Evolutionary conservation across 1,140 invertebrate genomes (phyloP), one percentile per base, ranked within the genome.

Genomic region (Phenacoccus solenopsis): DNA sequence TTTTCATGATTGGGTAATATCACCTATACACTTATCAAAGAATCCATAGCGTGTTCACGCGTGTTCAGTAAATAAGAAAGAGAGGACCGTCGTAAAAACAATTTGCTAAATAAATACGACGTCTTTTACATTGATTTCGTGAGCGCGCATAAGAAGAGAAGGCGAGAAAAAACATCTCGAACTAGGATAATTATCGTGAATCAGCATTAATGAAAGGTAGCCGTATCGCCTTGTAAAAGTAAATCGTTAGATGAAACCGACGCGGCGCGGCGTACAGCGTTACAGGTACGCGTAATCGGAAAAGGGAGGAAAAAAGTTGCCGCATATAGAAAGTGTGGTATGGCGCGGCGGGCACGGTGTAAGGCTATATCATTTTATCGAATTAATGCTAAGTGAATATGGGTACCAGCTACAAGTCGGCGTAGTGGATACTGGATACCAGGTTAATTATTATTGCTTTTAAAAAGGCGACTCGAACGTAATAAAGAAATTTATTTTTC

Each of bases 191-290:
- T 64, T 64, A 64, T 27, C 59, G 59, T 64, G 59, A 64, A 27
- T 64, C 59, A 64, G 59, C 59, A 27, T 64, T 64, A 64, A 64
- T 64, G 59, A 64, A 64, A 25, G 25, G 59, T 25, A 64, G 25
- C 21, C 10, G 25, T 64, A 20, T 64, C 59, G 25, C 59, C 59
- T 64, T 27, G 59, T 27, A 64, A 64, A 27, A 64, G 59, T 27
- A 49, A 49, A 49, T 49, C 38, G 38, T 49, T 49, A 49, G 38
- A 49, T 16, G 38, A 49, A 49, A 49, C 38, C 38, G 38, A 7
- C 30, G 30, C 30, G 30, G 30, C 30, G 20, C 16, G 38, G 20
- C 20, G 20, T 16, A 49, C n/a, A n/a, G n/a, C n/a, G n/a, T n/a
- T n/a, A n/a, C n/a, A n/a, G n/a, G n/a, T n/a, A n/a, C n/a, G n/a